Evolutionary conservation across 2,113 vertebrate genomes (phyloP), one percentile per base, ranked within the genome.

Genomic region (Perca schrenkii): DNA sequence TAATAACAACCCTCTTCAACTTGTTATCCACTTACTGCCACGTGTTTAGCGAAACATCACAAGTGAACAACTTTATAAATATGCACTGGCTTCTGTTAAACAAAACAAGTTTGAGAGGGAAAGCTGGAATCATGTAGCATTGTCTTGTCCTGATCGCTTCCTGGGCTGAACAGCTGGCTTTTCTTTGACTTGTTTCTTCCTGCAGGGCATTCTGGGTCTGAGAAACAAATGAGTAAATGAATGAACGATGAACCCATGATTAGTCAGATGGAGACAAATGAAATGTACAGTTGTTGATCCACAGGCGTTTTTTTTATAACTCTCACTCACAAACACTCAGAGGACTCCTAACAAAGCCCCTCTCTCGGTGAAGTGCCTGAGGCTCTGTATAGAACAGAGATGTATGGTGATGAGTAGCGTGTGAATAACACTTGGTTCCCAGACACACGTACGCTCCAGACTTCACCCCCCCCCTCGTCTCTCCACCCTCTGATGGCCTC

Each of bases 351-450:
- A 92, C 86, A 93, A 92, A 91, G 83, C 81, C 77, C 66, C 56
- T 75, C 80, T 85, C 89, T 89, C 68, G 86, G 57, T 71, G 73
- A 87, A 84, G 82, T 36, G 86, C 91, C 92, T 0, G 36, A 73
- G 92, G 86, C 91, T 74, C 82, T 31, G 75, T 79, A 65, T 63
- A 73, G 86, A 91, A 52, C 67, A 63, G 90, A 74, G 83, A 71
- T 78, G 79, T 21, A 60, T 82, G 71, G 64, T 74, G 84, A 87
- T 89, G 88, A 94, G 90, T 53, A 90, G 86, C 72, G 81, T 87
- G 87, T 95, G 93, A 94, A 90, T 94, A 91, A 94, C 80, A 74
- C 85, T 82, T 65, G 78, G 84, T 91, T 95, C 85, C 81, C 89
- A 91, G 89, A 93, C 84, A 21, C 79, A 86, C n/a, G 69, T 79